phyloP scores from a whole-genome alignment of 2,888 invertebrate species.

The Tinea semifulvella region DNA sequence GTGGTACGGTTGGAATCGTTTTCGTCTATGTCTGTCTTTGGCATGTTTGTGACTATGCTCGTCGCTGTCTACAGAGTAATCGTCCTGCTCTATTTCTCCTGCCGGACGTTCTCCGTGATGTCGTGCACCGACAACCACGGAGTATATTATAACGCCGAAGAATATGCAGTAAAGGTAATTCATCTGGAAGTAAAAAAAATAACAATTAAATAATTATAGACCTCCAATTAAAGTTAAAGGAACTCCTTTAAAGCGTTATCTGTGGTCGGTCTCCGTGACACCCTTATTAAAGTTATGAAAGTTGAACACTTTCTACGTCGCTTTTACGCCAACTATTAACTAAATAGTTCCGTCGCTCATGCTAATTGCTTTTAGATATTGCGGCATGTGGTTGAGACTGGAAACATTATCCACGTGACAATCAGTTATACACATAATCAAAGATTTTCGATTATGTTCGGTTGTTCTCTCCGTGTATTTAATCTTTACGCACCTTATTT shows the following conservation, averaged over 20 bases:
- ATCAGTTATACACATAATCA: background rate
- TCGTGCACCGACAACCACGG: slow-evolving; percentile 30
- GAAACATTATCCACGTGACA: background rate
- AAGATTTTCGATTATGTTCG: background rate
- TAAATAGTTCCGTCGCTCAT: background rate
- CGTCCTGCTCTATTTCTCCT: slow-evolving; percentile 20
- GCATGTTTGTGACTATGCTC: slow-evolving; percentile 20
- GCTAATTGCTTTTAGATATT: background rate
- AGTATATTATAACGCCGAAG: slow-evolving; percentile 29
- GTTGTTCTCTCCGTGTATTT: background rate
- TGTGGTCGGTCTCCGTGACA: background rate
- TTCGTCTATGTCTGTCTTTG: slow-evolving; percentile 32
- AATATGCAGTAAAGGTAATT: slow-evolving; percentile 28
- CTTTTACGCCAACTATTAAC: slow-evolving; percentile 4
- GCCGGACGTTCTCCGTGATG: slow-evolving; percentile 29
- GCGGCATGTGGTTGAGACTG: background rate
- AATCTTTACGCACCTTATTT: background rate
- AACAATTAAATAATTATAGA: too few species aligned
- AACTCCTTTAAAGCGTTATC: too few species aligned
- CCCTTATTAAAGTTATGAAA: background rate
- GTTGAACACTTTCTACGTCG: slow-evolving; percentile 9
- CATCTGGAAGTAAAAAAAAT: slow-evolving; percentile 32
- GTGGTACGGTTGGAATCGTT: slow-evolving; percentile 36
- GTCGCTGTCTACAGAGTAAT: slow-evolving; percentile 1
- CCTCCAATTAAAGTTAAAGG: too few species aligned